A percentile compares a stretch with the other conserved stretches of the same genome.
phyloP scores from a whole-genome alignment of 1,140 invertebrate species.

The Tachypleus tridentatus region DNA sequence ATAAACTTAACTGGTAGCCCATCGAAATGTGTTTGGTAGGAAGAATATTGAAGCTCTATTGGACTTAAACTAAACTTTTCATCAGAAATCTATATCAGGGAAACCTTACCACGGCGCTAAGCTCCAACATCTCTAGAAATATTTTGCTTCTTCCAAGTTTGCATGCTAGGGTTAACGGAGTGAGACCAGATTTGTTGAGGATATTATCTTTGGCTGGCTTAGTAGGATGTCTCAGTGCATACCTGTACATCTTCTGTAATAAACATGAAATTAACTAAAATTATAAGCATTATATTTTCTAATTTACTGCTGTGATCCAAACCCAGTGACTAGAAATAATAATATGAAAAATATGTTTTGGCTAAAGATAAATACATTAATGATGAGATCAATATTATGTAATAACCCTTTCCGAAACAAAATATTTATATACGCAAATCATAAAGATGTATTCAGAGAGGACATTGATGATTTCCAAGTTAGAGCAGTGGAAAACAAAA shows the following conservation, averaged over 20 bases:
- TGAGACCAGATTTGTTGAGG: constrained; percentile 74
- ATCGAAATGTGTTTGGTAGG: no score
- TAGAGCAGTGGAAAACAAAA: no score
- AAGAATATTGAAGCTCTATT: no score
- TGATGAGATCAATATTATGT: no score
- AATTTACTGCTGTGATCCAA: background rate
- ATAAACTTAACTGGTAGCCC: no score
- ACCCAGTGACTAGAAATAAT: background rate
- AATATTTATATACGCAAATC: no score
- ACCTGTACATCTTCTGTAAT: constrained; percentile 91
- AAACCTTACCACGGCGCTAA: constrained; percentile 55
- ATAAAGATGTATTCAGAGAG: no score
- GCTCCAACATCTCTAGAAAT: constrained; percentile 94
- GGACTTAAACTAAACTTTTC: no score
- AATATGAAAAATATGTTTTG: no score
- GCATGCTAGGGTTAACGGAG: constrained; percentile 88
- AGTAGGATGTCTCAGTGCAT: constrained; percentile 86
- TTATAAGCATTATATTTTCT: constrained; percentile 1
- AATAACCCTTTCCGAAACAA: no score
- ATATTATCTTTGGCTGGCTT: constrained; percentile 82
- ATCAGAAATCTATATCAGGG: background rate
- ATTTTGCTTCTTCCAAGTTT: constrained; percentile 88
- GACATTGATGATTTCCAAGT: no score
- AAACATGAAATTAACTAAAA: constrained; percentile 17
- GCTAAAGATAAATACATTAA: no score